Evolutionary conservation across 2,113 vertebrate species (phyloP).

Genomic region (Benitochromis conjunctus): DNA sequence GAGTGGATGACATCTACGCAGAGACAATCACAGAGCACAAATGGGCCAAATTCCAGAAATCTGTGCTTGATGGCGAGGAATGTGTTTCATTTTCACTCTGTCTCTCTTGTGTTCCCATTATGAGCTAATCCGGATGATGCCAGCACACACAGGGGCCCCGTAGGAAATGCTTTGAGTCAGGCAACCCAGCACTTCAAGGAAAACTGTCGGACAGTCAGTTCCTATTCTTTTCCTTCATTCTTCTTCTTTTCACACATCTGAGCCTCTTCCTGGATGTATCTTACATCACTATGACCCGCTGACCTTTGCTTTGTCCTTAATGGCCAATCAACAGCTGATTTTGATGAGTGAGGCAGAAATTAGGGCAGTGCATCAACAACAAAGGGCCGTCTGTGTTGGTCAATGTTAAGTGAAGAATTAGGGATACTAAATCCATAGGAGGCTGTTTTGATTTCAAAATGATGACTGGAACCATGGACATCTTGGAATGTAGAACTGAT

Average conservation of each 20-base stretch:
- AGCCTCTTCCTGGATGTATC: conserved; percentile 38
- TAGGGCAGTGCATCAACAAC: not conserved
- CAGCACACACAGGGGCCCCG: not conserved
- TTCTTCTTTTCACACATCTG: not conserved
- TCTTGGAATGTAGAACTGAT: not conserved
- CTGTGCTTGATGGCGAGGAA: not conserved
- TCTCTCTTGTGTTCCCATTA: not conserved
- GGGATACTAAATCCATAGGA: not conserved
- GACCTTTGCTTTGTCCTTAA: conserved; percentile 12
- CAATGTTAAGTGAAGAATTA: not conserved
- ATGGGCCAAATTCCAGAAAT: conserved; percentile 38
- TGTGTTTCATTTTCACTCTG: conserved; percentile 14
- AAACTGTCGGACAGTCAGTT: not conserved
- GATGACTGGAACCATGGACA: not conserved
- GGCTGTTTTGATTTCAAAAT: not conserved
- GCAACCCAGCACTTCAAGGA: conserved; percentile 12
- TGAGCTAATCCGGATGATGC: conserved; percentile 28
- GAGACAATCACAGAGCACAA: conserved; percentile 19
- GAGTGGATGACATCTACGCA: not conserved
- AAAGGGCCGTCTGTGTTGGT: not conserved
- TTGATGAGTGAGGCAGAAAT: conserved; percentile 1
- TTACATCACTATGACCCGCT: conserved; percentile 9
- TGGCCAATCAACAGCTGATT: conserved; percentile 2
- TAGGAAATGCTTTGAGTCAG: conserved; percentile 38
- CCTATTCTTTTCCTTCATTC: conserved; percentile 16